Evolutionary conservation across 2,113 vertebrate species (phyloP).

Genomic region (Lichenostomus cassidix): DNA sequence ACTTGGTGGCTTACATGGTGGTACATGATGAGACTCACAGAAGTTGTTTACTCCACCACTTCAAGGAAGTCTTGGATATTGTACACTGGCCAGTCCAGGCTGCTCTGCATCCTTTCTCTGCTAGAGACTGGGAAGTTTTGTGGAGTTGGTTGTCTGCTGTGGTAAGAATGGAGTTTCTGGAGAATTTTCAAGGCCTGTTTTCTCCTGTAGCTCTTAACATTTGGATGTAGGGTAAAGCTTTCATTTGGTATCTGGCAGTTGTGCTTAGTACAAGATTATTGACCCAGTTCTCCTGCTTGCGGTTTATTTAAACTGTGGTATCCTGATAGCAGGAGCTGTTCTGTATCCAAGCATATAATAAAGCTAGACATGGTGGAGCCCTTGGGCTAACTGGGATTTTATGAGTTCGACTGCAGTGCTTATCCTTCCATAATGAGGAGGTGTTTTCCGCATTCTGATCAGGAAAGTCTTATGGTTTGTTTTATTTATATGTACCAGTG

Average conservation of each 20-base stretch:
- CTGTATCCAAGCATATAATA: neutral
- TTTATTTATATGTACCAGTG: neutral
- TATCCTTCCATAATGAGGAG: neutral
- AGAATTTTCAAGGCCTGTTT: neutral
- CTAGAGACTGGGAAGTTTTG: neutral
- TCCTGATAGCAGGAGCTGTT: neutral
- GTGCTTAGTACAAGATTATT: neutral
- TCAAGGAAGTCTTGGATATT: neutral
- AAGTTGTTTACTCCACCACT: neutral
- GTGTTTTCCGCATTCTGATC: neutral
- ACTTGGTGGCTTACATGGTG: neutral
- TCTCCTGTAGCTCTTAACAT: neutral
- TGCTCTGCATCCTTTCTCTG: neutral
- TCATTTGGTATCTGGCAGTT: neutral
- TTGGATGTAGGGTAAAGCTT: neutral
- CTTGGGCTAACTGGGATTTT: neutral
- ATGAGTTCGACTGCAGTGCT: neutral
- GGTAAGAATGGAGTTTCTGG: conserved; percentile 1
- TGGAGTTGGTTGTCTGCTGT: neutral
- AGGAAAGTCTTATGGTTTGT: neutral
- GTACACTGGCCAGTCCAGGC: neutral
- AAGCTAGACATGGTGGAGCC: neutral
- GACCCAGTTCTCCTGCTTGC: neutral
- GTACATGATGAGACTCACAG: neutral
- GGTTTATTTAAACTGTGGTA: neutral